Base-by-base conservation (phyloP, 2,113 vertebrate genomes). In the Pagrus major region DNA sequence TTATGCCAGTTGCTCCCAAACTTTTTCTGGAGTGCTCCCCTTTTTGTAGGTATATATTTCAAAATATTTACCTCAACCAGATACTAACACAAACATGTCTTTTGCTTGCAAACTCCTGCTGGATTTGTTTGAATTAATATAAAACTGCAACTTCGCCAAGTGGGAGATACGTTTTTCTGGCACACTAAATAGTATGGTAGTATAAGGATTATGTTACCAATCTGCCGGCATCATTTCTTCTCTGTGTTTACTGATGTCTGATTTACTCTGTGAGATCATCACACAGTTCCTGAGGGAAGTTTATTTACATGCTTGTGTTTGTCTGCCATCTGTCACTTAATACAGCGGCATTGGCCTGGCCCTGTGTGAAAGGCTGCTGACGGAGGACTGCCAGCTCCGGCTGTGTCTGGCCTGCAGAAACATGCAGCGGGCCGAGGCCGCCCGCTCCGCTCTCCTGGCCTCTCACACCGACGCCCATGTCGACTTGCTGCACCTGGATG, bases 381-480 rank as follows among this genome's bases (percentile, higher is more conserved):
- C 70, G 0, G 91, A 95, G 69, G 95, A 96, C 64, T 81, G 79
- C 4, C 93, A 85, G 65, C 86, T 99, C 2, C 94, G 93, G 2
- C 89, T 99, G 49, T 99, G 98, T 54, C 89, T 99, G 92, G 97
- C 96, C 1, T 99, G 98, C 89, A 96, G 98, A 39, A 96, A 94
- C 81, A 35, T 83, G 84, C 91, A 93, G 80, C 95, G 95, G 55
- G 96, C 96, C 0, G 91, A 95, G 1, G 92, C 88, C 0, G 95
- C 96, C 35, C 94, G 95, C 0, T 81, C 91, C 0, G 68, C 88
- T 1, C 90, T 99, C 37, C 90, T 97, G 44, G 84, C 93, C 52
- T 74, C 90, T 55, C 86, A 96, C 64, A 81, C 95, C 0, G 0
- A 72, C 0, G 96, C 96, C 0, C 93, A 88, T 15, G 88, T 99